phyloP scores from a whole-genome alignment of 2,113 vertebrate genomes.

The Vireo altiloquus region DNA sequence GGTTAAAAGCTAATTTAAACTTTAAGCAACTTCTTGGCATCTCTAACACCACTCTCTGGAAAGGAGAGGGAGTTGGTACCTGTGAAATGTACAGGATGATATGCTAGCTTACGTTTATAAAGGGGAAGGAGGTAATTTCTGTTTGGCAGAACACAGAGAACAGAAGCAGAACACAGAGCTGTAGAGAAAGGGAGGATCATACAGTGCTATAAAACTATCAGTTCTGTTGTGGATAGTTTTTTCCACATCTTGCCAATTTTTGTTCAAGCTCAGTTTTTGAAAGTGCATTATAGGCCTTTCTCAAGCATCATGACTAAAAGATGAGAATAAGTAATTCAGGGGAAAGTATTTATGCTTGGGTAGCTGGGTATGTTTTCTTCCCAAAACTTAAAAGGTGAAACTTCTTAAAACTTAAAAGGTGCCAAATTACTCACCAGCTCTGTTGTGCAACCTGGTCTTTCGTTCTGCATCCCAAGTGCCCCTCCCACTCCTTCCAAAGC shows the following conservation, averaged over 20 bases:
- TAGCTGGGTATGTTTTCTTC: background rate
- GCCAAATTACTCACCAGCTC: background rate
- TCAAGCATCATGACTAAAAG: background rate
- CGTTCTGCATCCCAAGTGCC: background rate
- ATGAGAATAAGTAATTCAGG: background rate
- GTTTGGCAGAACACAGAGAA: background rate
- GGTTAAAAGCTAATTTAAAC: background rate
- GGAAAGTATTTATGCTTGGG: background rate
- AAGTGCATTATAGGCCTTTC: background rate
- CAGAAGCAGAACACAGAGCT: too few species aligned
- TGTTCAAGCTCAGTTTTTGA: background rate
- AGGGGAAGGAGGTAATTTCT: background rate
- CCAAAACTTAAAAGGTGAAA: background rate
- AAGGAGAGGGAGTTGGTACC: background rate
- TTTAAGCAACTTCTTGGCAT: background rate
- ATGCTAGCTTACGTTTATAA: background rate
- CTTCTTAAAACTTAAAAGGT: too few species aligned
- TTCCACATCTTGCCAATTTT: rapidly evolving
- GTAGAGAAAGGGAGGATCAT: background rate
- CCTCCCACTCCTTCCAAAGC: background rate
- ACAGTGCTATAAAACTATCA: background rate
- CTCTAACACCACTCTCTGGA: background rate
- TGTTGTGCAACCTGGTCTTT: background rate
- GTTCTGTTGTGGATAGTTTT: background rate
- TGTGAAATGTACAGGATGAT: background rate